Evolutionary conservation across 2,113 vertebrate genomes (phyloP).

Genomic region (Daubentonia madagascariensis): DNA sequence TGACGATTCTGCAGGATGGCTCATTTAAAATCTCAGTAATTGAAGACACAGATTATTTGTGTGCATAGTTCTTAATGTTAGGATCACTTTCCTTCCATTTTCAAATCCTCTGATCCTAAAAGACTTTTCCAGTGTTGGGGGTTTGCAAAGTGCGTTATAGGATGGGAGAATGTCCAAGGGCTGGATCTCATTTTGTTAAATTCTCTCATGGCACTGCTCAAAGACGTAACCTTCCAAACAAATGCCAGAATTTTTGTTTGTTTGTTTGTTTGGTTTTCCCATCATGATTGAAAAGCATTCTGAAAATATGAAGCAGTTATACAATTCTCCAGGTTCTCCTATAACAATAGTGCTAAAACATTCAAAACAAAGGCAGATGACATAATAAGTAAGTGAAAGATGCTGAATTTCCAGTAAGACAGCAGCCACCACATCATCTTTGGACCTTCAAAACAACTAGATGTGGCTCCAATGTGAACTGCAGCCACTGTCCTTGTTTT

Average conservation of each 20-base stretch:
- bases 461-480: background rate
- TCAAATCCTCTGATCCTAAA: conserved; percentile 19
- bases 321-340: conserved; percentile 1
- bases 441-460: background rate
- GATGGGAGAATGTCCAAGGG: background rate
- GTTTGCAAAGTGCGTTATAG: background rate
- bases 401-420: background rate
- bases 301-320: conserved; percentile 34
- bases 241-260: background rate
- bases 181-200: conserved; percentile 25
- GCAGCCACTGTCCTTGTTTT: background rate
- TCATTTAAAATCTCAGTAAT: conserved; percentile 30
- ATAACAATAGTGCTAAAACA: background rate
- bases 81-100: conserved; percentile 2
- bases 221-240: conserved; percentile 1
- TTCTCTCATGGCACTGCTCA: background rate
- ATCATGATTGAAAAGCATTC: conserved; percentile 36
- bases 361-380: background rate
- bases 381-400: background rate
- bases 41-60: conserved; percentile 3
- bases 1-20: background rate
- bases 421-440: background rate
- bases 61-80: conserved; percentile 28
- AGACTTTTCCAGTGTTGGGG: conserved; percentile 15
- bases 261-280: conserved; percentile 31